These are phyloP conservation scores for Clarias platycephalus DNA, from an alignment of 2,797 vertebrate genomes.

Conservation along the genomic window DNA sequence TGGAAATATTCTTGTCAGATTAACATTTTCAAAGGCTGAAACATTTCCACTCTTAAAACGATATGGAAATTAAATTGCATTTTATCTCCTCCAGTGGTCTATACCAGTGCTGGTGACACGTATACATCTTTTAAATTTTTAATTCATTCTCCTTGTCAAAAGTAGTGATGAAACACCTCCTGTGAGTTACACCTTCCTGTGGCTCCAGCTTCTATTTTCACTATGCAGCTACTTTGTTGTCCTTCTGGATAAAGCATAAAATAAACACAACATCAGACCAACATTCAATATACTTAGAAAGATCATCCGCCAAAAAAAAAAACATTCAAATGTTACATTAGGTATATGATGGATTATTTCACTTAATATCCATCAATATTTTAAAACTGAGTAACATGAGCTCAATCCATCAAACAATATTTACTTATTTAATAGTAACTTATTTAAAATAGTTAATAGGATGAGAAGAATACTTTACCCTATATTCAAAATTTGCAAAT, in stretches of 20 bases:
- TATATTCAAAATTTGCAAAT: conserved; percentile 93
- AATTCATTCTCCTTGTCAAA: conserved; percentile 80
- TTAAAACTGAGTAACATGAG: neutral
- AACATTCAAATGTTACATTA: neutral
- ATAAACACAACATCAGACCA: conserved; percentile 37
- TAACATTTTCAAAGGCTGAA: conserved; percentile 73
- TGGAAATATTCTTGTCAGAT: conserved; percentile 77
- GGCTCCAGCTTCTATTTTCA: conserved; percentile 63
- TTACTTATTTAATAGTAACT: too few species aligned
- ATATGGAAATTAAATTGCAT: conserved; percentile 76
- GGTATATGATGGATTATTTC: neutral
- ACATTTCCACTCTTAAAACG: conserved; percentile 58
- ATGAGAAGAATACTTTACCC: conserved; percentile 73
- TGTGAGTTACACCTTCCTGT: conserved; percentile 72
- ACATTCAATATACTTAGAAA: neutral
- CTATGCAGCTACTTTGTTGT: conserved; percentile 95
- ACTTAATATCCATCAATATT: neutral
- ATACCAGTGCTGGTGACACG: conserved; percentile 97
- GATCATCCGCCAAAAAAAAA: neutral
- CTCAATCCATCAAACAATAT: neutral
- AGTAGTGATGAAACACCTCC: conserved; percentile 70
- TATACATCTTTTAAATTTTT: conserved; percentile 82
- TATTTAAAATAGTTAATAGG: neutral
- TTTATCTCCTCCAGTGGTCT: conserved; percentile 74
- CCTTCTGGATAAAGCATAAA: conserved; percentile 81